Conservation (phyloP, 2,888 invertebrate genomes). For the Ophonus ardosiacus region DNA sequence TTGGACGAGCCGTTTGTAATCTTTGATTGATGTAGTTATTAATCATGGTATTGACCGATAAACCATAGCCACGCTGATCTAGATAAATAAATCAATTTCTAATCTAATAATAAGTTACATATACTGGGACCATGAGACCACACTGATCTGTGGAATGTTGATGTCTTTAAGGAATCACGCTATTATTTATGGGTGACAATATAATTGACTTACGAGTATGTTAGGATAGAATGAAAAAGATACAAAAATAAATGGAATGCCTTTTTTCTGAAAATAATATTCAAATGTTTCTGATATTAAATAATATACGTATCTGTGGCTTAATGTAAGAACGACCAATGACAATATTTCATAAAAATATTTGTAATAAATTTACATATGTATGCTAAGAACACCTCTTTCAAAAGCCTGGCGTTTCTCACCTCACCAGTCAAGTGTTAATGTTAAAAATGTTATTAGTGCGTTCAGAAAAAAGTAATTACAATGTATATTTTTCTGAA, state of each 20-base stretch:
- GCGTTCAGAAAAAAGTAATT: not conserved
- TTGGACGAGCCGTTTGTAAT: constrained; percentile 2
- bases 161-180: not conserved
- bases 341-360: no score
- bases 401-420: no score
- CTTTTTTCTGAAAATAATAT: no score
- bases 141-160: not conserved
- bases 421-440: not conserved
- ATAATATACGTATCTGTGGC: no score
- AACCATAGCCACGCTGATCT: constrained; percentile 6
- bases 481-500: not conserved
- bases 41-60: constrained; percentile 31
- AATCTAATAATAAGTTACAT: constrained; percentile 33
- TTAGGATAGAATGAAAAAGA: no score
- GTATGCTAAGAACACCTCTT: no score
- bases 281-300: no score
- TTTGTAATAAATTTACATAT: no score
- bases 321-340: no score
- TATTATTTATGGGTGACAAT: not conserved
- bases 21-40: constrained; percentile 20
- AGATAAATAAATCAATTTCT: constrained; percentile 36
- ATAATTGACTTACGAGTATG: not conserved
- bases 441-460: not conserved
- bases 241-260: no score
- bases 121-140: not conserved